Base-by-base conservation (phyloP, 2,888 invertebrate species). In the Diarsia rubi region DNA sequence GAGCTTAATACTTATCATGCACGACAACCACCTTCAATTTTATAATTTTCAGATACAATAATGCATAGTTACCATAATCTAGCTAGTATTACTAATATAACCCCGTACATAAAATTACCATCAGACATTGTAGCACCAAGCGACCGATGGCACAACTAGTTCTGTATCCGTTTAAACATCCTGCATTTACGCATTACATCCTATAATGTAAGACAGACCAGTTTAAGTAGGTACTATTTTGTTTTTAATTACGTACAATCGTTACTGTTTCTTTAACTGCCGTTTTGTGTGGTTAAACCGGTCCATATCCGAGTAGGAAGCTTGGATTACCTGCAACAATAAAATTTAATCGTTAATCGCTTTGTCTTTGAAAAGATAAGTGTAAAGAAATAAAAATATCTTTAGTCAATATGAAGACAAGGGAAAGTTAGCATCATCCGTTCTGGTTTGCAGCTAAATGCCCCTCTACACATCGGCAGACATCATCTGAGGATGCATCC, bases 281-380 rank as follows among this genome's bases (percentile, higher is more conserved):
- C 24, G 70, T 83, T 76, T 64, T 37, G 42, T 69, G 37, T 44
- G 75, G 81, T 75, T 75, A 71, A 82, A 82, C 75, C 84, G 57
- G 81, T 81, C 75, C 52, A 52, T 70, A 65, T 84, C 71, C 81
- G 68, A 72, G 14, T 37, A 82, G 75, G 81, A 84, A 75, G 64
- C 42, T 45, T 52, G 45, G 0, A 64, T 81, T 82, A 82, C 82
- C 82, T 82, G 82, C 12, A 82, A 82, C 75, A 82, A 84, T 42
- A 67, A 75, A 69, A 69, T n/a, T 42, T 5, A 21, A 21, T 49
- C 49, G 49, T 81, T 62, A 83, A 73, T 59, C 65, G 9, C 12
- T 60, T 54, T 62, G 47, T 37, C 37, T 37, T 37, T 37, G 37
- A 6, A 37, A 59, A 19, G 9, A 16, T 16, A 27, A 57, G 31